A percentile compares a stretch with the other conserved stretches of the same genome.
Evolutionary conservation across 1,140 invertebrate species (phyloP).

Genomic region (Drosophila orena): DNA sequence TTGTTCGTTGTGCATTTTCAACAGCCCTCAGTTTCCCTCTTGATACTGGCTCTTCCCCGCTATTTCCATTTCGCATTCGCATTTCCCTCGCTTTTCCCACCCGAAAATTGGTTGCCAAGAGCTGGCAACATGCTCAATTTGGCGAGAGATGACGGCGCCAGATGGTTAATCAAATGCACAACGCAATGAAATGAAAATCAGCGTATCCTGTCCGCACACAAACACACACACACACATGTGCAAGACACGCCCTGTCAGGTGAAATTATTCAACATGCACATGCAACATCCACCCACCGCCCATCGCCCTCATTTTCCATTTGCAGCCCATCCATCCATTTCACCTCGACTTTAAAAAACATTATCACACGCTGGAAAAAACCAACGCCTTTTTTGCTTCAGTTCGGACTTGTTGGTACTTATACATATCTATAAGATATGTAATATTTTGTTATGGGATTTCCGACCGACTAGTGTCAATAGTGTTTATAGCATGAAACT

Average conservation of each 20-base stretch:
- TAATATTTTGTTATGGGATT: not conserved
- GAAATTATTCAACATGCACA: constrained; percentile 72
- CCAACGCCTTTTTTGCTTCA: not conserved
- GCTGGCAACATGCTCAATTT: constrained; percentile 44
- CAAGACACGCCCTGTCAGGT: constrained; percentile 22
- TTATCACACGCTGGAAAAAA: constrained; percentile 30
- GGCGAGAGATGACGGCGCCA: constrained; percentile 51
- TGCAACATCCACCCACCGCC: constrained; percentile 19
- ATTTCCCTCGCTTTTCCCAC: not conserved
- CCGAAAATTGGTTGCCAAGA: constrained; percentile 8
- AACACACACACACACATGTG: not conserved
- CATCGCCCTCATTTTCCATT: not conserved
- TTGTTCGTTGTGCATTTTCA: constrained; percentile 36
- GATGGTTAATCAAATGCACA: constrained; percentile 76
- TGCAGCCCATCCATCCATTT: constrained; percentile 6
- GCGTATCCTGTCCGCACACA: constrained; percentile 20
- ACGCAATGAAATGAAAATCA: constrained; percentile 76
- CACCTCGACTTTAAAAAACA: constrained; percentile 39
- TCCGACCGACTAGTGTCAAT: too few species aligned
- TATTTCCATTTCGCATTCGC: not conserved
- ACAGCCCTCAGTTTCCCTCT: not conserved
- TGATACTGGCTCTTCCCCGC: not conserved
- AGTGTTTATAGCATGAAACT: too few species aligned
- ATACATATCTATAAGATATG: too few species aligned
- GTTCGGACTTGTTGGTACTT: not conserved